Percentiles rank a stretch among this genome's conserved stretches.
Conservation (phyloP, 2,888 invertebrate species). For the Cephus pulcher region DNA sequence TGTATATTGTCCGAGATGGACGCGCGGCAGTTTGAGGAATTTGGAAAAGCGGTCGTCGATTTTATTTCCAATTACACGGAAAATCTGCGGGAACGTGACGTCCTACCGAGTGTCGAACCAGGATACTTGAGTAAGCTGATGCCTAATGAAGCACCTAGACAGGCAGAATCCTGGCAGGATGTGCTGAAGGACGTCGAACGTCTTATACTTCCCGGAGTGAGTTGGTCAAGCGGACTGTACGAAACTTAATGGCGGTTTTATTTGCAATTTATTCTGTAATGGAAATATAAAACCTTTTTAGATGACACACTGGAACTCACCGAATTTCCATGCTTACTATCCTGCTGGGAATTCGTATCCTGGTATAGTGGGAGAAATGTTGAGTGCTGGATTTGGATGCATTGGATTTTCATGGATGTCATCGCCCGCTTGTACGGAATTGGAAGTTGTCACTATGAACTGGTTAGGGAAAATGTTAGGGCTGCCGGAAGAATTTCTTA, state of each 20-base stretch:
- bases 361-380: conserved; percentile 84
- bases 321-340: conserved; percentile 92
- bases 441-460: conserved; percentile 92
- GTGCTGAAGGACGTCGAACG: conserved; percentile 88
- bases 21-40: conserved; percentile 81
- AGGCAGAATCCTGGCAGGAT: conserved; percentile 85
- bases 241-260: background rate
- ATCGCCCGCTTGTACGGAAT: conserved; percentile 90
- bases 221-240: conserved; percentile 16
- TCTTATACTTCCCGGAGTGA: conserved; percentile 90
- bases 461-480: conserved; percentile 90
- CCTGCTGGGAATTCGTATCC: conserved; percentile 89
- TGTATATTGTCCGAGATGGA: conserved; percentile 72
- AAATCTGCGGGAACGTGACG: conserved; percentile 82
- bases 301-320: conserved; percentile 95
- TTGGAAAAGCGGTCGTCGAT: conserved; percentile 89
- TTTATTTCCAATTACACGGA: conserved; percentile 92
- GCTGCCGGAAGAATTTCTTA: conserved; percentile 85
- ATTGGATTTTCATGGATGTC: conserved; percentile 92
- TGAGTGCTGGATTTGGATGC: conserved; percentile 84
- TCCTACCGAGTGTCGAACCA: conserved; percentile 86
- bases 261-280: too few species aligned
- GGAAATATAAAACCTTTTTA: conserved; percentile 43
- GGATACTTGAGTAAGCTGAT: conserved; percentile 86
- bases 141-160: conserved; percentile 84